Conservation (phyloP, 2,113 vertebrate species). For the Cyanoliseus patagonus region DNA sequence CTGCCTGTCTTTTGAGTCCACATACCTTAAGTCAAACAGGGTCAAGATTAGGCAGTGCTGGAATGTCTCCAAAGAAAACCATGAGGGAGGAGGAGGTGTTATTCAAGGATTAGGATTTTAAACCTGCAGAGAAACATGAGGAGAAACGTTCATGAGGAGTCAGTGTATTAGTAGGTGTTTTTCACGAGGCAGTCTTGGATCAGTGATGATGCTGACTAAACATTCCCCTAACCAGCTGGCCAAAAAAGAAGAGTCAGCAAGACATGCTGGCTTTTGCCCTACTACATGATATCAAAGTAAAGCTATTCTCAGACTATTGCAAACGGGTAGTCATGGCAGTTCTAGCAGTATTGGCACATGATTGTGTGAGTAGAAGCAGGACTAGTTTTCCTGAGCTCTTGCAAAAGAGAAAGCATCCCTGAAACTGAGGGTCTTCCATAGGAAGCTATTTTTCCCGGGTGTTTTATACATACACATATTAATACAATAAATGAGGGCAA, state of each 20-base stretch:
- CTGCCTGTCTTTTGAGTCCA: background rate
- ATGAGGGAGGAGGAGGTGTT: background rate
- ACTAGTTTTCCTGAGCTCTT: background rate
- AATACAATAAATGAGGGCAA: background rate
- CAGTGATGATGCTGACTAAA: background rate
- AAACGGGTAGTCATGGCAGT: background rate
- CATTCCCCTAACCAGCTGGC: background rate
- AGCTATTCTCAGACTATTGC: background rate
- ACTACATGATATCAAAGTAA: accelerated
- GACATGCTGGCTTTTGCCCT: background rate
- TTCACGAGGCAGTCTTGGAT: background rate
- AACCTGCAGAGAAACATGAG: background rate
- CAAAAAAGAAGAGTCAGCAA: background rate
- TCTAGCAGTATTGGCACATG: background rate
- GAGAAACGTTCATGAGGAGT: background rate
- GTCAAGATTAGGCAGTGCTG: background rate
- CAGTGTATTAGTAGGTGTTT: background rate
- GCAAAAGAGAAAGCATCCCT: background rate
- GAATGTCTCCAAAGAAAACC: conserved; percentile 23
- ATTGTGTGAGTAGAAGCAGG: background rate
- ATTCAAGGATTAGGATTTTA: background rate
- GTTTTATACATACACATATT: background rate
- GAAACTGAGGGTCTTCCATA: background rate
- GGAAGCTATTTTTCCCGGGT: background rate
- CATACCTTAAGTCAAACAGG: background rate